Base-by-base conservation (phyloP, 2,113 vertebrate genomes). In the Carlito syrichta region DNA sequence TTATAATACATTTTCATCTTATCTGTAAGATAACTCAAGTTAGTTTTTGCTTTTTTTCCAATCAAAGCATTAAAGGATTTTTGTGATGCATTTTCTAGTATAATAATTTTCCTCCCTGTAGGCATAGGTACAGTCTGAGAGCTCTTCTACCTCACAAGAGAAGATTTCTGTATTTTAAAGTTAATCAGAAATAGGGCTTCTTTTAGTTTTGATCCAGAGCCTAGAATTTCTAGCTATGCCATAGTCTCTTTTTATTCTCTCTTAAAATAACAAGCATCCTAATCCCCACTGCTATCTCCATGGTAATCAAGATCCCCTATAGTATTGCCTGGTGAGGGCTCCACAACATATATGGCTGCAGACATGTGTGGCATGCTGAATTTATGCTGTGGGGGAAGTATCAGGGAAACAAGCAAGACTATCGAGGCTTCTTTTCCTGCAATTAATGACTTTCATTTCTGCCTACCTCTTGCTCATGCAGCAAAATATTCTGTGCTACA, bases 131-230 rank as follows among this genome's bases (percentile, higher is more conserved):
- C 10, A 85, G 52, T 40, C 43, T 22, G 52, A 30, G 48, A 86
- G 22, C 25, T 40, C 38, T 30, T 93, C n/a, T 89, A 40, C 19
- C 8, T 58, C 73, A 69, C 32, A 82, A 62, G 56, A 86, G 89
- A 83, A 68, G 52, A 52, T 91, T 10, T 96, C 40, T 93, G 52
- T 74, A 62, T 81, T 96, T 95, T 86, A 92, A 97, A 97, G 96
- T 89, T 68, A 85, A 93, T 81, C 86, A 95, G 81, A 60, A 86
- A 32, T 69, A 52, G 25, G 54, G 40, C 35, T 87, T 45, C 19
- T 83, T 92, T 95, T 83, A 89, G 62, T 84, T 96, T 93, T 84
- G 78, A 95, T 95, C 86, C 83, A 58, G 95, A 74, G 17, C 60
- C 35, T 74, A 84, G 63, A 73, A 86, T 97, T 95, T 97, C 43